Conservation (phyloP, 2,888 invertebrate species). For the Eupithecia pulchellata region DNA sequence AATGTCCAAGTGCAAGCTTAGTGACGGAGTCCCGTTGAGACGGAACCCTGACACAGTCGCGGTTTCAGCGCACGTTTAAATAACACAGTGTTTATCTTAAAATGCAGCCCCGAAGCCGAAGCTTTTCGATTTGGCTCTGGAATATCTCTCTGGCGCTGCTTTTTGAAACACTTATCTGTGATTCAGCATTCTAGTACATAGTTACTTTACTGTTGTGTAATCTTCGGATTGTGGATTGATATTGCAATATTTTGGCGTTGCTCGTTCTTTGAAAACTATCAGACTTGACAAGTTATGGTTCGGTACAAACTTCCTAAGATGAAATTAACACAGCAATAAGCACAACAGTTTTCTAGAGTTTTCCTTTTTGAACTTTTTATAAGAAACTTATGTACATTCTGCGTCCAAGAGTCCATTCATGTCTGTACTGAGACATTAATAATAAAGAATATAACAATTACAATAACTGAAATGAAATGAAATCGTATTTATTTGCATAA, state of each 20-base stretch:
- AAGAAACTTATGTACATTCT: too few relatives aligned
- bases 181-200: not conserved
- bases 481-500: too few relatives aligned
- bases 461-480: too few relatives aligned
- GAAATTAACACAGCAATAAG: too few relatives aligned
- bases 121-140: constrained; percentile 3
- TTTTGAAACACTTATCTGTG: not conserved
- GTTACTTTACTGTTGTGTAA: not conserved
- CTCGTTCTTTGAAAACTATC: not conserved
- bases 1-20: not conserved
- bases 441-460: too few relatives aligned
- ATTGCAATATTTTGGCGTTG: not conserved
- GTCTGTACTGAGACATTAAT: too few relatives aligned
- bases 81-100: not conserved
- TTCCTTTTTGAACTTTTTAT: not conserved
- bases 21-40: not conserved
- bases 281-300: not conserved
- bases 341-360: not conserved
- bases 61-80: constrained; percentile 5
- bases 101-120: not conserved
- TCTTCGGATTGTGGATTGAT: not conserved
- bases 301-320: not conserved
- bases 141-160: not conserved
- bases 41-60: not conserved
- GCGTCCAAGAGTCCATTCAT: too few relatives aligned